Conservation (phyloP, 2,888 invertebrate genomes). For the Hypena proboscidalis region DNA sequence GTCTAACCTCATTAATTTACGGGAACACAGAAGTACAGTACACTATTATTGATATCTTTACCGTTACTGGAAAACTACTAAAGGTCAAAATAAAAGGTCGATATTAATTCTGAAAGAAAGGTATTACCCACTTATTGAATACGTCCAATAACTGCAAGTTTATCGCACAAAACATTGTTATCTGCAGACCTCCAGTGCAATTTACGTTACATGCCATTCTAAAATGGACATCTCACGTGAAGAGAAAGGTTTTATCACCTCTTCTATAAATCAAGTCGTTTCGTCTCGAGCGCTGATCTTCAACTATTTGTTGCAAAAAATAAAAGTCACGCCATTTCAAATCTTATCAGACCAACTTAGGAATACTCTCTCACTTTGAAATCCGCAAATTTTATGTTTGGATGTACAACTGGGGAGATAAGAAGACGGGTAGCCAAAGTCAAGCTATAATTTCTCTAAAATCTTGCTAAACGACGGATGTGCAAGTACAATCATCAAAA, state of each 20-base stretch:
- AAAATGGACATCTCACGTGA: slow-evolving; percentile 42
- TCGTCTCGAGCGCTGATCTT: slow-evolving; percentile 25
- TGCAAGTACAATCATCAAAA: slow-evolving; percentile 39
- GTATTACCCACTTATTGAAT: slow-evolving; percentile 8
- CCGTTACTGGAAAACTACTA: background rate
- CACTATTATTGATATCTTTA: too few species aligned
- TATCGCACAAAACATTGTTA: slow-evolving; percentile 36
- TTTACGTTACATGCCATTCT: slow-evolving; percentile 39
- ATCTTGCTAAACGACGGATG: slow-evolving; percentile 39
- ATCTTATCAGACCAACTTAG: slow-evolving; percentile 5
- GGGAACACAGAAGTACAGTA: too few species aligned
- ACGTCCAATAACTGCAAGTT: slow-evolving; percentile 21
- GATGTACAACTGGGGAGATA: slow-evolving; percentile 19
- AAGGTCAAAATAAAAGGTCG: background rate
- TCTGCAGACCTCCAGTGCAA: slow-evolving; percentile 40
- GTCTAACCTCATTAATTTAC: too few species aligned
- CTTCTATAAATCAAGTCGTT: slow-evolving; percentile 42
- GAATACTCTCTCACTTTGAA: background rate
- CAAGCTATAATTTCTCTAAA: slow-evolving; percentile 42
- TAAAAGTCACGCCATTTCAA: slow-evolving; percentile 10
- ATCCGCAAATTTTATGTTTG: background rate
- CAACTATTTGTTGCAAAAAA: slow-evolving; percentile 16
- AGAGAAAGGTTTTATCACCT: slow-evolving; percentile 48
- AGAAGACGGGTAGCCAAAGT: slow-evolving; percentile 20
- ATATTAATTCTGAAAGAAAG: background rate